phyloP scores from a whole-genome alignment of 2,797 vertebrate species.

The Decapterus maruadsi region DNA sequence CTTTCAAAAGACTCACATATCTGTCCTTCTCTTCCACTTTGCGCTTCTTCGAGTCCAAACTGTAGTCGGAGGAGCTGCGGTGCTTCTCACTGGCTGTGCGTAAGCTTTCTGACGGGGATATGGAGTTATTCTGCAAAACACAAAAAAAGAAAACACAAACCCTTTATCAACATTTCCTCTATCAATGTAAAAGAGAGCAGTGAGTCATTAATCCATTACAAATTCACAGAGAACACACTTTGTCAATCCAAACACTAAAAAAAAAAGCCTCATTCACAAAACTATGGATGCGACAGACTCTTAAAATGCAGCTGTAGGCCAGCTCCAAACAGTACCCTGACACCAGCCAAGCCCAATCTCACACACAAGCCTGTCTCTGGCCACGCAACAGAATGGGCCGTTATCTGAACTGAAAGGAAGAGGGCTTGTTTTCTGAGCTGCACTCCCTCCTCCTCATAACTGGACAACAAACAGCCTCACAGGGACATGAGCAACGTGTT shows the following conservation, averaged over 20 bases:
- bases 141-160: conserved; percentile 47
- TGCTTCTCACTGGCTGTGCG: conserved; percentile 94
- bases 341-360: conserved; percentile 80
- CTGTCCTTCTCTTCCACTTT: conserved; percentile 97
- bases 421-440: conserved; percentile 81
- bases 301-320: conserved; percentile 78
- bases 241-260: conserved; percentile 66
- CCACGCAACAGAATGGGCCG: conserved; percentile 79
- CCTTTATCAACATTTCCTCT: conserved; percentile 61
- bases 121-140: conserved; percentile 93
- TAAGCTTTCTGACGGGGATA: conserved; percentile 95
- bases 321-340: conserved; percentile 80
- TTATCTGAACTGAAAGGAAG: conserved; percentile 83
- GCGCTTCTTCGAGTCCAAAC: conserved; percentile 94
- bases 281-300: conserved; percentile 66
- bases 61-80: conserved; percentile 92
- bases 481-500: conserved; percentile 84
- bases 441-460: conserved; percentile 78
- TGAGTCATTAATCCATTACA: conserved; percentile 61
- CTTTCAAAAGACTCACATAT: conserved; percentile 87
- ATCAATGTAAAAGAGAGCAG: conserved; percentile 40
- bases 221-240: conserved; percentile 55
- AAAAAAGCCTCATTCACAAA: conserved; percentile 68
- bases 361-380: conserved; percentile 80
- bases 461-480: conserved; percentile 86